phyloP scores from a whole-genome alignment of 1,140 invertebrate genomes.

The Atta texana region DNA sequence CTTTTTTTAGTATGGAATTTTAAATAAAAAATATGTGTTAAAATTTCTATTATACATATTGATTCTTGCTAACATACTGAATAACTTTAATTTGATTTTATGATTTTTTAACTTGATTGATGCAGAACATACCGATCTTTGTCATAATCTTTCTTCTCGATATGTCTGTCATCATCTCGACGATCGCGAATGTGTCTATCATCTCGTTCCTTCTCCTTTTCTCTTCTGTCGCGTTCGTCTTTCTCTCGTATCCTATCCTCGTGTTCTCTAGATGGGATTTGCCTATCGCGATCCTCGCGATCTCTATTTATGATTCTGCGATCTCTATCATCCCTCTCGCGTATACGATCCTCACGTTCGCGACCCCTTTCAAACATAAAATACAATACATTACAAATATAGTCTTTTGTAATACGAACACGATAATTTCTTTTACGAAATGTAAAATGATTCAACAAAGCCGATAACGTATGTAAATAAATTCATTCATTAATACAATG shows the following conservation, averaged over 20 bases:
- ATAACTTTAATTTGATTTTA: background rate
- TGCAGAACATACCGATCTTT: constrained; percentile 80
- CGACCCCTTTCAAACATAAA: constrained; percentile 69
- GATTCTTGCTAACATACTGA: background rate
- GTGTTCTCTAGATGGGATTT: constrained; percentile 73
- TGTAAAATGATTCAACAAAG: too few species aligned
- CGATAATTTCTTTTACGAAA: constrained; percentile 4
- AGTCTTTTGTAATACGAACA: background rate
- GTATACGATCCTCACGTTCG: constrained; percentile 78
- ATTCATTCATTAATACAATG: too few species aligned
- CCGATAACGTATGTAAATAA: too few species aligned
- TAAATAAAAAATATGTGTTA: background rate
- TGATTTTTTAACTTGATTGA: background rate
- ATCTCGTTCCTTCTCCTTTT: constrained; percentile 82
- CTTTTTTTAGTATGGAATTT: background rate
- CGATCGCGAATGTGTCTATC: constrained; percentile 81
- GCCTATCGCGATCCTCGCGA: constrained; percentile 74
- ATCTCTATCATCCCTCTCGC: constrained; percentile 83
- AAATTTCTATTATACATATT: background rate
- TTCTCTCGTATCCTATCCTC: constrained; percentile 80
- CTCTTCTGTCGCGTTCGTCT: constrained; percentile 83
- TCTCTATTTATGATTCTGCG: constrained; percentile 72
- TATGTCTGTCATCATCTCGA: constrained; percentile 79
- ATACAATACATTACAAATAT: constrained; percentile 20
- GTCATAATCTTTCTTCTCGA: constrained; percentile 82